phyloP scores from a whole-genome alignment of 2,113 vertebrate species.

The Oostethus manadensis region DNA sequence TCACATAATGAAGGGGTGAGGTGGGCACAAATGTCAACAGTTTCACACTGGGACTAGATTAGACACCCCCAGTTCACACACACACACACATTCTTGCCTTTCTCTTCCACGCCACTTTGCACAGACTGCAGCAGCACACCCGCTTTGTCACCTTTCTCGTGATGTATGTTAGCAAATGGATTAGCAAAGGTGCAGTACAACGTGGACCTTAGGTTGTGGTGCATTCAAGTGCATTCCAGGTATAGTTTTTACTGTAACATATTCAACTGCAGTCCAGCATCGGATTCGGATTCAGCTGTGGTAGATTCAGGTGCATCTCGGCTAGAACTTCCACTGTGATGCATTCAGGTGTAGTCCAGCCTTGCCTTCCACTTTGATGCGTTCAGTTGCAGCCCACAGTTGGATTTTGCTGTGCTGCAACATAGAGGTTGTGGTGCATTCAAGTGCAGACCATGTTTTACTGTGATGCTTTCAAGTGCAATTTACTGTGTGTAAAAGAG shows the following conservation, averaged over 20 bases:
- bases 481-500: too few species aligned
- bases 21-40: conserved; percentile 99
- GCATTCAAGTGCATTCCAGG: not conserved
- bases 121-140: conserved; percentile 7
- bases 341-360: conserved; percentile 3
- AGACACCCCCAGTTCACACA: conserved; percentile 78
- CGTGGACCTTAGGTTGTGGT: not conserved
- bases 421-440: too few species aligned
- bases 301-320: too few species aligned
- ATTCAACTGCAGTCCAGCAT: too few species aligned
- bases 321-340: too few species aligned
- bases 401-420: too few species aligned
- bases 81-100: conserved; percentile 28
- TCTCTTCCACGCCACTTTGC: conserved; percentile 16
- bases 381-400: too few species aligned
- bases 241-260: not conserved
- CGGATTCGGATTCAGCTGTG: too few species aligned
- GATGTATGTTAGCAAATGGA: conserved; percentile 76
- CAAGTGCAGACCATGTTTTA: too few species aligned
- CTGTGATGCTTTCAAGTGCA: too few species aligned
- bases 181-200: conserved; percentile 70
- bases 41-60: conserved; percentile 99
- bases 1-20: conserved; percentile 98
- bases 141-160: conserved; percentile 28
- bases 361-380: not conserved